These are phyloP conservation scores for Apamea sordens DNA, from an alignment of 2,888 invertebrate species.

Conservation along the genomic window DNA sequence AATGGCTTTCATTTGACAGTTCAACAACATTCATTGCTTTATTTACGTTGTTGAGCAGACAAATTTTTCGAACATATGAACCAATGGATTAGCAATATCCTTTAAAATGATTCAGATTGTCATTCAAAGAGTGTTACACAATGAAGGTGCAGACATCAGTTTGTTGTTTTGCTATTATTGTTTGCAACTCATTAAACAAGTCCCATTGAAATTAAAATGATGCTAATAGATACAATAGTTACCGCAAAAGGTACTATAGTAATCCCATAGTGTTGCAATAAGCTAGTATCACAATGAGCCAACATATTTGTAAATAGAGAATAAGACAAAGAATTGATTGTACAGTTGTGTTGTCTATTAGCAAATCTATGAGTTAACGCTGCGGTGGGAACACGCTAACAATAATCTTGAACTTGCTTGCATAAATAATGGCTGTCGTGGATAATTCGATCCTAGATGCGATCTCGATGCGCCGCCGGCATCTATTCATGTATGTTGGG, in stretches of 20 bases:
- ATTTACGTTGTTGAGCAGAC: neutral
- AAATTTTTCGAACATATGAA: neutral
- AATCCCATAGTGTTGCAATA: constrained; percentile 22
- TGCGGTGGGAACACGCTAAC: constrained; percentile 57
- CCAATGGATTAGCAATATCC: neutral
- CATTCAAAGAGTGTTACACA: neutral
- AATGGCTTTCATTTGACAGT: neutral
- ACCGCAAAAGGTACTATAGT: neutral
- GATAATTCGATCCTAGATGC: constrained; percentile 55
- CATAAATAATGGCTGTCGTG: constrained; percentile 57
- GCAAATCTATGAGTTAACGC: constrained; percentile 51
- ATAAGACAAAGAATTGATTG: constrained; percentile 57
- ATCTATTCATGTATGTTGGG: constrained; percentile 25
- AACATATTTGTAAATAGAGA: constrained; percentile 37
- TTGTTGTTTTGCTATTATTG: neutral
- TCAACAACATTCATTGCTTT: neutral
- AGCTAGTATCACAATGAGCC: constrained; percentile 22
- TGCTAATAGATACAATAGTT: neutral
- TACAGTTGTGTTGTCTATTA: constrained; percentile 53
- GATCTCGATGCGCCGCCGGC: constrained; percentile 55
- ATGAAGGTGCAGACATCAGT: neutral
- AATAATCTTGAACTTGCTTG: constrained; percentile 65
- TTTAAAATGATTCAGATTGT: neutral
- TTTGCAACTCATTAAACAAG: neutral
- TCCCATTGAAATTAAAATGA: neutral